phyloP scores from a whole-genome alignment of 2,113 vertebrate genomes.

The Hippocampus barbouri region DNA sequence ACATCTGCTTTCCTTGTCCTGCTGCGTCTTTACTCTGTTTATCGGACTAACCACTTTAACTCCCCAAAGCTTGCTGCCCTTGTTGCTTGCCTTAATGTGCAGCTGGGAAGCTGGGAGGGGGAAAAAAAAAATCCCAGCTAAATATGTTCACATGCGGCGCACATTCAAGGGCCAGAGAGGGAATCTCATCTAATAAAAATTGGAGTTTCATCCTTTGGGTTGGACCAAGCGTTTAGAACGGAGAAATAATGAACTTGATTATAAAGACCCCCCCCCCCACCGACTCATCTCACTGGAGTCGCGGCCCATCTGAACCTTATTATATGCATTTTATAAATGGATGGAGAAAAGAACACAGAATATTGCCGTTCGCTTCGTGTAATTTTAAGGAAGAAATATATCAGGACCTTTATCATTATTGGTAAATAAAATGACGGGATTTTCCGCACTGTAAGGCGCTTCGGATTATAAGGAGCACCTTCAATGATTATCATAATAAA shows the following conservation, averaged over 20 bases:
- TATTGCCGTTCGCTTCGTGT: too few relatives aligned
- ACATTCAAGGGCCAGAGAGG: slow-evolving; percentile 12
- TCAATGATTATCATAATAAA: too few relatives aligned
- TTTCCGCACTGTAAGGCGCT: too few relatives aligned
- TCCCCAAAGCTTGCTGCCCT: slow-evolving; percentile 58
- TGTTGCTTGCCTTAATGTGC: slow-evolving; percentile 53
- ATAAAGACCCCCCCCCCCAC: neutral
- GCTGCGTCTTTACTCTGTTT: slow-evolving; percentile 56
- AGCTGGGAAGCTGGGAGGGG: slow-evolving; percentile 53
- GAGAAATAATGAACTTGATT: neutral
- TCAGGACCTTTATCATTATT: too few relatives aligned
- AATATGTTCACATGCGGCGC: slow-evolving; percentile 39
- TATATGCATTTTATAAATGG: too few relatives aligned
- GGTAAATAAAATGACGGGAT: too few relatives aligned
- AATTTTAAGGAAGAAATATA: too few relatives aligned
- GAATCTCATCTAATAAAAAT: slow-evolving; percentile 18
- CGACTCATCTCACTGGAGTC: too few relatives aligned
- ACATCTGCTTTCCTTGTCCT: slow-evolving; percentile 69
- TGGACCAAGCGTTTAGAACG: neutral
- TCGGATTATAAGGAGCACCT: too few relatives aligned
- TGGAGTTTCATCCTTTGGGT: slow-evolving; percentile 14
- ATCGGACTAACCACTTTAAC: slow-evolving; percentile 60
- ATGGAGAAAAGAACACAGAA: too few relatives aligned
- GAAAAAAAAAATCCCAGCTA: slow-evolving; percentile 29
- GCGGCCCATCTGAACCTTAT: too few relatives aligned